A percentile compares a stretch with the other conserved stretches of the same genome.
These are phyloP conservation scores for Calosoma granatense DNA, from an alignment of 1,140 invertebrate species.

Conservation along the genomic window DNA sequence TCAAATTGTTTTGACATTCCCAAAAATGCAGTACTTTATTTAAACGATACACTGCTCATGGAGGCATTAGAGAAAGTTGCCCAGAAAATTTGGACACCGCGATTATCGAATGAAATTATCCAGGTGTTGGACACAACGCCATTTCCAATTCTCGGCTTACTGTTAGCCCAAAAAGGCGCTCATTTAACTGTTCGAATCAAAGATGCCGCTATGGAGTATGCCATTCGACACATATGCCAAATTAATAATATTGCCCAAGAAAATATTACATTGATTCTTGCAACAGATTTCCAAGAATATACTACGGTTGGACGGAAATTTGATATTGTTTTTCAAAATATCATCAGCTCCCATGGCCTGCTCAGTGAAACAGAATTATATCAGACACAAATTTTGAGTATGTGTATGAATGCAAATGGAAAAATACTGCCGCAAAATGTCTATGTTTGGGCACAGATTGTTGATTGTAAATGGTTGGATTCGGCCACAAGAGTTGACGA, in stretches of 20 bases:
- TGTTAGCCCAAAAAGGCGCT: constrained; percentile 24
- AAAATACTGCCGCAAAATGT: constrained; percentile 35
- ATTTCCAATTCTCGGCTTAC: constrained; percentile 33
- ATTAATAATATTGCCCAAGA: constrained; percentile 23
- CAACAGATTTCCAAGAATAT: constrained; percentile 28
- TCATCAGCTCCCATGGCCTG: constrained; percentile 11
- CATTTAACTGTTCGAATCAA: constrained; percentile 27
- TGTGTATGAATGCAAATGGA: constrained; percentile 26
- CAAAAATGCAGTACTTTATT: too few relatives aligned
- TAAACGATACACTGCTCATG: constrained; percentile 31
- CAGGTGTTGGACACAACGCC: constrained; percentile 32
- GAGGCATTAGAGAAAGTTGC: constrained; percentile 21
- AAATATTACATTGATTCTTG: constrained; percentile 13
- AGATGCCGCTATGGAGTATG: constrained; percentile 18
- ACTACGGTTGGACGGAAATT: constrained; percentile 31
- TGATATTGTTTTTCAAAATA: constrained; percentile 26
- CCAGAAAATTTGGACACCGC: too few relatives aligned
- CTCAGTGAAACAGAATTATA: constrained; percentile 19
- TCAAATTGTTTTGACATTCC: constrained; percentile 25
- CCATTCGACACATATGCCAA: constrained; percentile 24
- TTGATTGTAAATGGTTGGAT: constrained; percentile 28
- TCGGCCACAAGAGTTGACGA: constrained; percentile 25
- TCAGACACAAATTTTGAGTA: constrained; percentile 19
- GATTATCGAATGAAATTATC: constrained; percentile 19
- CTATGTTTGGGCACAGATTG: constrained; percentile 25